These are phyloP conservation scores for Ptilonorhynchus violaceus DNA, from an alignment of 2,113 vertebrate genomes.

Conservation along the genomic window DNA sequence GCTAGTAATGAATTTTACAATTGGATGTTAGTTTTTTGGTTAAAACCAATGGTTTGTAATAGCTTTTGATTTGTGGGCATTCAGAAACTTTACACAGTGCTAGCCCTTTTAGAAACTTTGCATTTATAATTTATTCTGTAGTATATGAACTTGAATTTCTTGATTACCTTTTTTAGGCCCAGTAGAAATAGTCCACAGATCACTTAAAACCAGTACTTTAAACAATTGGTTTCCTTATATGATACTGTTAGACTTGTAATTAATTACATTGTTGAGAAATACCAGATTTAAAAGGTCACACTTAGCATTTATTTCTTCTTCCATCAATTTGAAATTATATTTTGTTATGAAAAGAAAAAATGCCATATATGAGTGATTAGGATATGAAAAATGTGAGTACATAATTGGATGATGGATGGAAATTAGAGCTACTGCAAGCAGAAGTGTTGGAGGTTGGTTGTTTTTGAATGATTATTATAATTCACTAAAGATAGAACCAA, in stretches of 20 bases:
- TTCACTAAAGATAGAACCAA: background rate
- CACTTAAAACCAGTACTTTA: background rate
- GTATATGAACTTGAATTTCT: background rate
- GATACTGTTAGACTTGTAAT: background rate
- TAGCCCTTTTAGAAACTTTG: background rate
- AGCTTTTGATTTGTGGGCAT: background rate
- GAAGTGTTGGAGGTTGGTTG: background rate
- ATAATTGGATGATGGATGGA: background rate
- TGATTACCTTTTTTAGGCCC: background rate
- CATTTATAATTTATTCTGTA: background rate
- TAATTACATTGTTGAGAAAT: background rate
- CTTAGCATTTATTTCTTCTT: background rate
- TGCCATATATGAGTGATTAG: background rate
- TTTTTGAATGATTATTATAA: background rate
- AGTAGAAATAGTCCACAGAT: background rate
- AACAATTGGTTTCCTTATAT: background rate
- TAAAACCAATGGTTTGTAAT: background rate
- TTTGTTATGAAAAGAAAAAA: background rate
- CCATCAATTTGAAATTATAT: background rate
- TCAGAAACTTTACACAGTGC: background rate
- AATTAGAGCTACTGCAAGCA: background rate
- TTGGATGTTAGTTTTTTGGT: background rate
- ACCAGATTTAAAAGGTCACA: background rate
- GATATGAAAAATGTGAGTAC: background rate
- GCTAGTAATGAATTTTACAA: background rate